These are phyloP conservation scores for Parotia lawesii DNA, from an alignment of 2,113 vertebrate genomes.

Conservation along the genomic window DNA sequence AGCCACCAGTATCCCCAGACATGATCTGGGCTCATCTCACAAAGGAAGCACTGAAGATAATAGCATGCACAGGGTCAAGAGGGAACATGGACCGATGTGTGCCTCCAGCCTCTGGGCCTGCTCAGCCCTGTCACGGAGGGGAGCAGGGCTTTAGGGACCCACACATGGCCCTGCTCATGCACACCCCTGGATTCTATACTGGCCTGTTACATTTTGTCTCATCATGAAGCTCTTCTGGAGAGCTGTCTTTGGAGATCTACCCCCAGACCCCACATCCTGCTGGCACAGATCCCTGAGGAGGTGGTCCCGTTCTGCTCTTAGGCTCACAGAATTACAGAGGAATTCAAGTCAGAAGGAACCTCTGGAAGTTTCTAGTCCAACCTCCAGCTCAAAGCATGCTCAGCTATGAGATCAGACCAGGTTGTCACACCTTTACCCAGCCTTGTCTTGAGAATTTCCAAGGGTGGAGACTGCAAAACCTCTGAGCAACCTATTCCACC, in stretches of 20 bases:
- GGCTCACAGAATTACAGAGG: background rate
- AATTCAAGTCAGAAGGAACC: background rate
- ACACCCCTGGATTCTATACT: background rate
- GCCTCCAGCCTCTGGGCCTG: background rate
- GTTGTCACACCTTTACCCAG: background rate
- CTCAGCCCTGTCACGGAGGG: background rate
- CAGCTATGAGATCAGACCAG: background rate
- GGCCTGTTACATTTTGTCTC: background rate
- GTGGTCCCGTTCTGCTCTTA: background rate
- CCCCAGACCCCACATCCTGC: background rate
- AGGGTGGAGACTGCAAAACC: background rate
- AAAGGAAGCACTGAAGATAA: background rate
- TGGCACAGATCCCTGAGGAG: background rate
- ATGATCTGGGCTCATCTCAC: background rate
- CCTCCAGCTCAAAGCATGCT: background rate
- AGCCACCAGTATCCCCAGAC: background rate
- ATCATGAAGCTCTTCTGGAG: background rate
- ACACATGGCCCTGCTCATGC: background rate
- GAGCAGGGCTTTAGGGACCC: background rate
- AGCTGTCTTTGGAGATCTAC: background rate
- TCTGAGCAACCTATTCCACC: background rate
- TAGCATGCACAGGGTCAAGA: background rate
- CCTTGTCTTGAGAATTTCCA: background rate
- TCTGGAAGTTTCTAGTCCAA: background rate
- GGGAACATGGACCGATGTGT: rapidly evolving